These are phyloP conservation scores for Phalanger gymnotis DNA, from an alignment of 2,797 vertebrate genomes.

Conservation along the genomic window DNA sequence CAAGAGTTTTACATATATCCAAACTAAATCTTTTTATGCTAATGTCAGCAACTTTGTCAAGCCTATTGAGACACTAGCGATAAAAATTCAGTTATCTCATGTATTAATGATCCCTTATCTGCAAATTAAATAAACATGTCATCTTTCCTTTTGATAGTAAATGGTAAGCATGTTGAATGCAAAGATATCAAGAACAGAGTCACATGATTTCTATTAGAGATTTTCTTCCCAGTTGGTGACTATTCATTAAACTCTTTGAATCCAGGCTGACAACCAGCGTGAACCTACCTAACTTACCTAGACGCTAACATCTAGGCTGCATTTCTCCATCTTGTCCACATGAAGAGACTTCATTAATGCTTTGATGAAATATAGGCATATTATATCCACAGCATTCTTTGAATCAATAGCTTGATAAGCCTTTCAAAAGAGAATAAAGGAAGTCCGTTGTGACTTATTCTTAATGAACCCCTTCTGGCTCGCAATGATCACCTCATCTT, in stretches of 20 bases:
- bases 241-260: not conserved
- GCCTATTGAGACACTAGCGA: not conserved
- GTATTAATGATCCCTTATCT: not conserved
- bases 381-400: not conserved
- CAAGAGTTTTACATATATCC: not conserved
- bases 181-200: not conserved
- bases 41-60: not conserved
- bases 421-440: not conserved
- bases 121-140: not conserved
- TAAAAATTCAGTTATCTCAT: not conserved
- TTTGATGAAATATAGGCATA: not conserved
- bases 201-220: not conserved
- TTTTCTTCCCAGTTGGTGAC: not conserved
- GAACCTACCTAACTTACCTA: not conserved
- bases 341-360: not conserved
- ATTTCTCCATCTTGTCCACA: not conserved
- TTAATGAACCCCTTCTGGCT: not conserved
- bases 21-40: not conserved
- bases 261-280: not conserved
- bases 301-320: not conserved
- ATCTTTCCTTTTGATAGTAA: not conserved
- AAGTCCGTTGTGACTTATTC: not conserved
- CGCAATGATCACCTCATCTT: not conserved
- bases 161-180: not conserved
- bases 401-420: not conserved